Evolutionary conservation across 2,888 invertebrate species (phyloP).

Genomic region (Acrocera orbiculus): DNA sequence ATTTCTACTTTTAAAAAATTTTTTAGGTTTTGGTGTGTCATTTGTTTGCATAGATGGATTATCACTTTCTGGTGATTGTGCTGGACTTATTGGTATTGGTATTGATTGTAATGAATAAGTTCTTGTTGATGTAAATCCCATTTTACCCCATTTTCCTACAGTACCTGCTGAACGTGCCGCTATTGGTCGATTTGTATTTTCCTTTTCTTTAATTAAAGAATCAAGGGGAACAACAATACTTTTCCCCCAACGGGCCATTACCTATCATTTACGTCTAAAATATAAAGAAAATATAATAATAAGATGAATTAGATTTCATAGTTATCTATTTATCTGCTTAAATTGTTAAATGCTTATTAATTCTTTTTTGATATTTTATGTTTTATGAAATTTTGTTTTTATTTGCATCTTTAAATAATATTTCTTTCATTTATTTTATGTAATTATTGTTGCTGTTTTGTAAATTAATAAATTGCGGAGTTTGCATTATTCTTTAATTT

Average conservation of each 20-base stretch:
- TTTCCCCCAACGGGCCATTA: slow-evolving; percentile 47
- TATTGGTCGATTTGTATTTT: slow-evolving; percentile 71
- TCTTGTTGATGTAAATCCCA: slow-evolving; percentile 79
- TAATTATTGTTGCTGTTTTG: too few relatives aligned
- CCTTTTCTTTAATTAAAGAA: slow-evolving; percentile 44
- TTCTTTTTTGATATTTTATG: too few relatives aligned
- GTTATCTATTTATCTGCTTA: background rate
- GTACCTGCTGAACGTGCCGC: slow-evolving; percentile 80
- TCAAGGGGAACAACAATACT: slow-evolving; percentile 46
- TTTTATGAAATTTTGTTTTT: too few relatives aligned
- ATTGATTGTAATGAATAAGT: slow-evolving; percentile 31
- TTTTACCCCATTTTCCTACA: slow-evolving; percentile 87
- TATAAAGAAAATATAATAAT: background rate
- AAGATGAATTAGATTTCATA: background rate
- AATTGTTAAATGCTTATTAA: too few relatives aligned
- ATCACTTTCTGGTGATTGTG: background rate
- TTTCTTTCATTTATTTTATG: too few relatives aligned
- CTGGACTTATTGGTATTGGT: slow-evolving; percentile 18
- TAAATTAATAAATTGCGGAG: too few relatives aligned
- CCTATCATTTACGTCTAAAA: background rate
- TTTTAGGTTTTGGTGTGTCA: slow-evolving; percentile 56
- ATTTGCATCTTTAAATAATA: too few relatives aligned
- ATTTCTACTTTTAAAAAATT: slow-evolving; percentile 78
- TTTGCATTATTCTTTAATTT: too few relatives aligned
- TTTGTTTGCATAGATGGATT: slow-evolving; percentile 19